Percentiles rank a stretch among this genome's conserved stretches.
Conservation (phyloP, 2,797 vertebrate species). For the Schizothorax lantsangensis region DNA sequence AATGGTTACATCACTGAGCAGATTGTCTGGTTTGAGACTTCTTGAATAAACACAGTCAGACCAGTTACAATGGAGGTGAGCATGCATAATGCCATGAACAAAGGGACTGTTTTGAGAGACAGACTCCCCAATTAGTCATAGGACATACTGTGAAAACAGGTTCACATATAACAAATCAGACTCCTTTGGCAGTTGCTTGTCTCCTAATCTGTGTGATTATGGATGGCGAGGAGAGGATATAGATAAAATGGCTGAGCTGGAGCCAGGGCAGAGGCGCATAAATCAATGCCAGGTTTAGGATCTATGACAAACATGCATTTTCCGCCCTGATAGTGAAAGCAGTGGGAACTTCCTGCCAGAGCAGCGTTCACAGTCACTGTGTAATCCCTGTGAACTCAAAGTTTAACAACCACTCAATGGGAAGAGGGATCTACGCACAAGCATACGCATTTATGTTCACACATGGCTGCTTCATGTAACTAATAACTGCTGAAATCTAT, state of each 20-base stretch:
- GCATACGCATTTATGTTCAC: conserved; percentile 20
- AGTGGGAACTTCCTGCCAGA: conserved; percentile 81
- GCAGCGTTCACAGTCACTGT: conserved; percentile 68
- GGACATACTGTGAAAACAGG: conserved; percentile 30
- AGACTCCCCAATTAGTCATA: conserved; percentile 33
- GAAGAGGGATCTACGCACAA: conserved; percentile 6
- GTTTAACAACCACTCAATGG: conserved; percentile 35
- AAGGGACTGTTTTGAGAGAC: conserved; percentile 27
- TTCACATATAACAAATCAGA: conserved; percentile 34
- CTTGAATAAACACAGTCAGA: conserved; percentile 17
- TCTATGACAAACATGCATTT: conserved; percentile 79
- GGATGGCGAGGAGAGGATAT: conserved; percentile 45
- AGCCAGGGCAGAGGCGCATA: conserved; percentile 45
- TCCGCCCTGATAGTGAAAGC: conserved; percentile 78
- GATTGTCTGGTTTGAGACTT: conserved; percentile 16
- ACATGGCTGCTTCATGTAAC: conserved; percentile 18
- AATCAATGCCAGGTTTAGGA: conserved; percentile 67
- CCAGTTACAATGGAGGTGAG: conserved; percentile 25
- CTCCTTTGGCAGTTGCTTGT: conserved; percentile 29
- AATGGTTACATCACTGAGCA: not conserved
- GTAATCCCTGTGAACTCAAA: conserved; percentile 58
- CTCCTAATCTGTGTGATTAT: conserved; percentile 47
- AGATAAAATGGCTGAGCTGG: conserved; percentile 48
- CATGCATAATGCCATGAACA: conserved; percentile 25
- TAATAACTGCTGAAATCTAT: not conserved